phyloP scores from a whole-genome alignment of 2,888 invertebrate species.

The Hoplodrina blanda region DNA sequence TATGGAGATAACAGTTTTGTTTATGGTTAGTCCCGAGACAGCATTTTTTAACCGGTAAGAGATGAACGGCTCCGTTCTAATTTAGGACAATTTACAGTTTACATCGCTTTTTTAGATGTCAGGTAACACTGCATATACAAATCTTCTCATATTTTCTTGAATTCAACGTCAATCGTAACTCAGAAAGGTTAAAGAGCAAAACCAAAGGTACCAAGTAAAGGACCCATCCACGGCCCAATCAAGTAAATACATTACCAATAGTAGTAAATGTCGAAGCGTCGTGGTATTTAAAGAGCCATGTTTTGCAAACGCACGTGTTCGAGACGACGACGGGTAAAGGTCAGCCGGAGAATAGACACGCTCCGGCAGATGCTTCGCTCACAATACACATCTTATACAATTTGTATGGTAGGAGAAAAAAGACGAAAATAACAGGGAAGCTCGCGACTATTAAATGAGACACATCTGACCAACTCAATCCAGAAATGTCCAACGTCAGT shows the following conservation, averaged over 20 bases:
- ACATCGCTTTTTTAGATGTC: too few relatives aligned
- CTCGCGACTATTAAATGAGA: conserved; percentile 18
- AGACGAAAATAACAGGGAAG: conserved; percentile 26
- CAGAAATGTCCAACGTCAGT: neutral
- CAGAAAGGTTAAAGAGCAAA: conserved; percentile 20
- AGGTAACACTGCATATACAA: neutral
- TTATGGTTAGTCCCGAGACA: conserved; percentile 26
- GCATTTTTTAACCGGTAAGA: conserved; percentile 25
- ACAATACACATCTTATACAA: conserved; percentile 76
- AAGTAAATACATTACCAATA: conserved; percentile 47
- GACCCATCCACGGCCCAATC: conserved; percentile 26
- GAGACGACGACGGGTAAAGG: conserved; percentile 77
- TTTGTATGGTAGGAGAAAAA: conserved; percentile 46
- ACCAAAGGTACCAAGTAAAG: conserved; percentile 1
- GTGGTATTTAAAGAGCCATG: conserved; percentile 69
- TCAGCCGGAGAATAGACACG: conserved; percentile 81
- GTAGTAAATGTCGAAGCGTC: conserved; percentile 69
- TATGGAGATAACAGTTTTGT: conserved; percentile 61
- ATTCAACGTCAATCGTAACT: neutral
- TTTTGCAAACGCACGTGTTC: conserved; percentile 81
- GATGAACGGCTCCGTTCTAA: conserved; percentile 22
- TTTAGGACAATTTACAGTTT: neutral
- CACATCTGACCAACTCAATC: conserved; percentile 7
- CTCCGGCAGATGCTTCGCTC: conserved; percentile 79
- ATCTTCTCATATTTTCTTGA: neutral